These are phyloP conservation scores for Cervus canadensis DNA, from an alignment of 2,113 vertebrate genomes.

Conservation along the genomic window DNA sequence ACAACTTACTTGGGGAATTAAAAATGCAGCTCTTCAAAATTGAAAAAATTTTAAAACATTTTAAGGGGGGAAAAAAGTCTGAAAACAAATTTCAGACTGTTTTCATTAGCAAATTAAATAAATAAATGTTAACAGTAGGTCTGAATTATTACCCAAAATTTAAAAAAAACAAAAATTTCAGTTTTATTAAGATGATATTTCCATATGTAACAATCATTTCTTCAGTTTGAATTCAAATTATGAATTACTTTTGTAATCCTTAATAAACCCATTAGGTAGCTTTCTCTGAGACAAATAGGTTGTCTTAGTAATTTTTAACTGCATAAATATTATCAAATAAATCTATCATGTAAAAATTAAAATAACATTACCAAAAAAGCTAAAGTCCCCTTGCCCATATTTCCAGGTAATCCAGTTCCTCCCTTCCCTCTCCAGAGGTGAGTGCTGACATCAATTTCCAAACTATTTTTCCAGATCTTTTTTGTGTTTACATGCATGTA, in stretches of 20 bases:
- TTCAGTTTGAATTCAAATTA: background rate
- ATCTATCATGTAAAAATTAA: background rate
- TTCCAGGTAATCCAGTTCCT: background rate
- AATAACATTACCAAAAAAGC: background rate
- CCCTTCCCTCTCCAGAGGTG: background rate
- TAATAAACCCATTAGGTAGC: background rate
- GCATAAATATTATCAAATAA: background rate
- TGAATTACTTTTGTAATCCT: background rate
- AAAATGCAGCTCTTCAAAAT: background rate
- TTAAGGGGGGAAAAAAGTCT: background rate
- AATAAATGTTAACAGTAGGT: background rate
- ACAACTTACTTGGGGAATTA: background rate
- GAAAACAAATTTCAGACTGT: background rate
- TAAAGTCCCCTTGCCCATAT: background rate
- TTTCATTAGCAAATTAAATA: background rate
- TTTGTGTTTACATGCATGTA: background rate
- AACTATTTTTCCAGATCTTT: background rate
- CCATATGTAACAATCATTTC: background rate
- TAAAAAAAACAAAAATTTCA: background rate
- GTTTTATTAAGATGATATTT: conserved; percentile 10
- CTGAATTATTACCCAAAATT: background rate
- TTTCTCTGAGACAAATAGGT: background rate
- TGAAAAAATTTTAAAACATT: background rate
- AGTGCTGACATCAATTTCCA: background rate
- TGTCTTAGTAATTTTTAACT: background rate